phyloP scores from a whole-genome alignment of 2,113 vertebrate genomes.

The Melanotaenia duboulayi region DNA sequence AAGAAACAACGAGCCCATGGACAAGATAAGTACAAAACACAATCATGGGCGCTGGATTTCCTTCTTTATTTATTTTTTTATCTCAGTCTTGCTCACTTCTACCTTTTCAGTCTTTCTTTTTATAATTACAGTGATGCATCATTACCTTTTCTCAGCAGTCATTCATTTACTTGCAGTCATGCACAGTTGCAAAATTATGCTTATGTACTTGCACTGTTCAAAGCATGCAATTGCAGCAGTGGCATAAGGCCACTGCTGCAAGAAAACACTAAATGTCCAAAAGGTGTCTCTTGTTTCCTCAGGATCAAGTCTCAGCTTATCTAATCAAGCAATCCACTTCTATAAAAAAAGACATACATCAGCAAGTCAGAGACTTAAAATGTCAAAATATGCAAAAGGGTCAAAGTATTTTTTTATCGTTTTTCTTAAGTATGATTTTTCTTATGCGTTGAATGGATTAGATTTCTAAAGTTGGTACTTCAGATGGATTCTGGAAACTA shows the following conservation, averaged over 20 bases:
- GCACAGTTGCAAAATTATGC: constrained; percentile 11
- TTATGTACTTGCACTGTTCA: neutral
- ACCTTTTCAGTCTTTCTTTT: neutral
- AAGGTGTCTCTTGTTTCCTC: constrained; percentile 8
- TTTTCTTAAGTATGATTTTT: too few species aligned
- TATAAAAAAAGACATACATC: constrained; percentile 21
- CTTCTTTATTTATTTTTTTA: neutral
- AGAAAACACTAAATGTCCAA: constrained; percentile 2
- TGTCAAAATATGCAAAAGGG: constrained; percentile 21
- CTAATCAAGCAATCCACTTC: constrained; percentile 8
- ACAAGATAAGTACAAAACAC: constrained; percentile 7
- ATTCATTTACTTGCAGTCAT: constrained; percentile 7
- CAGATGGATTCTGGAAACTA: neutral
- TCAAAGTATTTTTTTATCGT: too few species aligned
- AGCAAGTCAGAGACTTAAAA: constrained; percentile 9
- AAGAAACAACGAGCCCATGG: neutral
- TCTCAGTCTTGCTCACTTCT: neutral
- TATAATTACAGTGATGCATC: constrained; percentile 19
- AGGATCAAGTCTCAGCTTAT: constrained; percentile 5
- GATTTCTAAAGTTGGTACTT: too few species aligned
- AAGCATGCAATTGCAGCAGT: too few species aligned
- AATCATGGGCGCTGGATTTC: constrained; percentile 10
- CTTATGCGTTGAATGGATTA: too few species aligned
- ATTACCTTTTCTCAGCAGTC: constrained; percentile 28
- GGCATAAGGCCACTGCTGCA: neutral